Evolutionary conservation across 2,888 invertebrate species (phyloP), one percentile per base, ranked within the genome.

Genomic region (Ennomos quercinarius): DNA sequence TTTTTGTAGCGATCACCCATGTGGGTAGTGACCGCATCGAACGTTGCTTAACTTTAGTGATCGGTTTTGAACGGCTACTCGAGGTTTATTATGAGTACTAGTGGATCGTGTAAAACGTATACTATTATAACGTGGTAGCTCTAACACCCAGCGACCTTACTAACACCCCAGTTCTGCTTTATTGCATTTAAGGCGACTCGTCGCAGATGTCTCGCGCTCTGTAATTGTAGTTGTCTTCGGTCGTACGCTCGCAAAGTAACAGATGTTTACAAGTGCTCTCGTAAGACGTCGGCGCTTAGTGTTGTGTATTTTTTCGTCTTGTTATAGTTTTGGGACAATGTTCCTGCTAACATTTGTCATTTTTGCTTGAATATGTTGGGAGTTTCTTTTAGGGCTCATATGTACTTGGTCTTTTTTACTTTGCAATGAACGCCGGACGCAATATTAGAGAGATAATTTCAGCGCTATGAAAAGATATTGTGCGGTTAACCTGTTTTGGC

Each of bases 231-330:
- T 76, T 79, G 84, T 81, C 81, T 77, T 78, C 80, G 83, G 83
- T 85, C 78, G 75, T 46, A 13, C 82, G 78, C 77, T 80, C 74
- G 77, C 74, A 78, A 79, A 71, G 83, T 76, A 82, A 75, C 89
- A 88, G 88, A 88, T 89, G 89, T 84, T 86, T 81, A 78, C 83
- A 87, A 88, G 83, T 82, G 78, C 82, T 76, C 79, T 80, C 50
- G 39, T 52, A 58, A 58, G 58, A 63, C 49, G 47, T 38, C 37
- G 37, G 9, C 39, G 51, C 54, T 55, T 51, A 43, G 44, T 39
- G 51, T 17, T 61, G 39, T 43, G 45, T 51, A 37, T 51, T 61
- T 61, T 50, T 61, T 61, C n/a, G 48, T 44, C 37, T 12, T 12
- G 47, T 47, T 44, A 55, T 42, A 50, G 42, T 27, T 39, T 12